Conservation (phyloP, 1,140 invertebrate species). For the Drosophila nannoptera region DNA sequence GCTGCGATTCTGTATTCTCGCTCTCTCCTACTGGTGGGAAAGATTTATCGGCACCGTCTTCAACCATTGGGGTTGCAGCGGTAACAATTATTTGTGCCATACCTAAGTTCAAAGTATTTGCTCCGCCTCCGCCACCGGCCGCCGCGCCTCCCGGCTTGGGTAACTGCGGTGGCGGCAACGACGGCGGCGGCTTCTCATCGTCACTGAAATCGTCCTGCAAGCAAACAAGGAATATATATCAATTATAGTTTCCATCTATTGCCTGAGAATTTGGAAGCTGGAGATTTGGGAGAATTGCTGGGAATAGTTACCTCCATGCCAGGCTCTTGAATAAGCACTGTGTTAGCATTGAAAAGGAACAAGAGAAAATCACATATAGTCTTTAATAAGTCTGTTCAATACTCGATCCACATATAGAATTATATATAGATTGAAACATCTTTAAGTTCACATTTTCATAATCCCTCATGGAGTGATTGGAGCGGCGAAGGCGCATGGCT, state of each 20-base stretch:
- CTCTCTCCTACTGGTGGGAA: slow-evolving; percentile 78
- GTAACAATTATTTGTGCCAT: slow-evolving; percentile 93
- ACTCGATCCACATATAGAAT: neutral
- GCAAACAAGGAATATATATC: neutral
- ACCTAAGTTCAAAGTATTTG: slow-evolving; percentile 81
- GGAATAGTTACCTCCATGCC: slow-evolving; percentile 72
- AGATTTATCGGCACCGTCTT: slow-evolving; percentile 82
- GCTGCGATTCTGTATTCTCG: slow-evolving; percentile 34
- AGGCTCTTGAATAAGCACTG: slow-evolving; percentile 78
- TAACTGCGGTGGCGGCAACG: slow-evolving; percentile 67
- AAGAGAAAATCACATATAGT: slow-evolving; percentile 38
- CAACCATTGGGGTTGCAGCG: slow-evolving; percentile 91
- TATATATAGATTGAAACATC: neutral
- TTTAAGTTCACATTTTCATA: slow-evolving; percentile 19
- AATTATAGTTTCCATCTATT: neutral
- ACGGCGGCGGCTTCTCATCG: slow-evolving; percentile 73
- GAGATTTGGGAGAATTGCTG: neutral
- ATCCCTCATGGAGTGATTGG: slow-evolving; percentile 23
- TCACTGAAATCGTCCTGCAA: slow-evolving; percentile 75
- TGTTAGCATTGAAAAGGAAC: slow-evolving; percentile 69
- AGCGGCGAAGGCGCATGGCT: slow-evolving; percentile 25
- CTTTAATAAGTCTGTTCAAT: slow-evolving; percentile 35
- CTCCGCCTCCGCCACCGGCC: slow-evolving; percentile 54
- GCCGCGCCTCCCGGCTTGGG: slow-evolving; percentile 66
- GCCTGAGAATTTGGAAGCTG: neutral